These are phyloP conservation scores for Oscheius sp. DNA, from an alignment of 2,888 invertebrate species.

Conservation along the genomic window DNA sequence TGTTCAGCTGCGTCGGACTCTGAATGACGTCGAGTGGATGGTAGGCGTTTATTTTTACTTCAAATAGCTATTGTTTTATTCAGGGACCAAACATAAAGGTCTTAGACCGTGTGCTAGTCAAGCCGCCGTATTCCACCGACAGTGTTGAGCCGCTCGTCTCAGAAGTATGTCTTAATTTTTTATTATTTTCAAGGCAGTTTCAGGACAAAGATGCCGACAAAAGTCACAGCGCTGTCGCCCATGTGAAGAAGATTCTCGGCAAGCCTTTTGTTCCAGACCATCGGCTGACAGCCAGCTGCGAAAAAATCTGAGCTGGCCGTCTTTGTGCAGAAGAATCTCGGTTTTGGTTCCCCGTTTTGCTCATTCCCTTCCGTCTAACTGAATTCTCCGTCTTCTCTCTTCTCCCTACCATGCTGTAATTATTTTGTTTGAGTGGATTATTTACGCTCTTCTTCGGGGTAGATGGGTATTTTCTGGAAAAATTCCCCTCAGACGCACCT, in stretches of 20 bases:
- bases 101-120: slow-evolving; percentile 38
- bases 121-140: slow-evolving; percentile 37
- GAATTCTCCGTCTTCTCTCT: neutral
- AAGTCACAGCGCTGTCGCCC: slow-evolving; percentile 44
- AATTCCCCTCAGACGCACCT: too few species aligned
- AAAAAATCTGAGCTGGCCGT: neutral
- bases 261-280: slow-evolving; percentile 42
- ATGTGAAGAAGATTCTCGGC: slow-evolving; percentile 55
- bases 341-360: neutral
- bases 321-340: neutral
- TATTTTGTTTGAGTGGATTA: too few species aligned
- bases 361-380: neutral
- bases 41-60: slow-evolving; percentile 15
- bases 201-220: slow-evolving; percentile 36
- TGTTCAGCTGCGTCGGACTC: slow-evolving; percentile 47
- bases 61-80: neutral
- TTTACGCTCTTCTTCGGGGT: too few species aligned
- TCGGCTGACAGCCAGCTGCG: slow-evolving; percentile 25
- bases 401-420: neutral
- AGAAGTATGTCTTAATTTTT: neutral
- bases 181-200: neutral
- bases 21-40: slow-evolving; percentile 50
- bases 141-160: slow-evolving; percentile 8
- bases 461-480: too few species aligned
- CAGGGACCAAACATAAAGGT: slow-evolving; percentile 37